Evolutionary conservation across 2,113 vertebrate genomes (phyloP).

Genomic region (Laticauda colubrina): DNA sequence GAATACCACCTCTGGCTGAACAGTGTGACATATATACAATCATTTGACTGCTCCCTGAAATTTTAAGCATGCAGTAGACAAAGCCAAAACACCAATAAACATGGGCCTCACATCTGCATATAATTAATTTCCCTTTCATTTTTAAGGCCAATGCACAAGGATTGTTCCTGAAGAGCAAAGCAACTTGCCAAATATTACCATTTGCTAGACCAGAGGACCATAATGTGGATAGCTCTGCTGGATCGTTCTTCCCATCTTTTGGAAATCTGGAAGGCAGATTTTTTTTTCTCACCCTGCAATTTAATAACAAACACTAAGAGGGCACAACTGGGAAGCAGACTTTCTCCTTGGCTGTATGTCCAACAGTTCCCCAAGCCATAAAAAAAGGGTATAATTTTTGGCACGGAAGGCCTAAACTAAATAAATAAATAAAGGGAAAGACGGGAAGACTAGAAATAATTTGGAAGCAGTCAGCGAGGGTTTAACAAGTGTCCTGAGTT

Average conservation of each 20-base stretch:
- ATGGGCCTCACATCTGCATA: background rate
- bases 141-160: background rate
- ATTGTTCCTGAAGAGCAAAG: background rate
- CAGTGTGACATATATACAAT: background rate
- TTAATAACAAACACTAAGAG: conserved; percentile 65
- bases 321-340: conserved; percentile 59
- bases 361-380: conserved; percentile 37
- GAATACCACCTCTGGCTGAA: background rate
- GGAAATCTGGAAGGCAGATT: conserved; percentile 49
- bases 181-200: background rate
- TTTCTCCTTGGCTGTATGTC: conserved; percentile 58
- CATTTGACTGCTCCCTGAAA: background rate
- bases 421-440: background rate
- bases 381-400: conserved; percentile 57
- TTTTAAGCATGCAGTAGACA: background rate
- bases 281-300: conserved; percentile 38
- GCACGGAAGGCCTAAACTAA: conserved; percentile 33
- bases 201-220: conserved; percentile 33
- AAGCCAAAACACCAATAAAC: conserved; percentile 5
- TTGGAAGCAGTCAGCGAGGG: conserved; percentile 46
- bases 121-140: conserved; percentile 15
- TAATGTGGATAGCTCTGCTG: conserved; percentile 32
- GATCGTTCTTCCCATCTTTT: conserved; percentile 29
- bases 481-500: conserved; percentile 39
- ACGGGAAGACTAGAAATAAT: conserved; percentile 48